Evolutionary conservation across 2,113 vertebrate species (phyloP).

Genomic region (Cynocephalus volans): DNA sequence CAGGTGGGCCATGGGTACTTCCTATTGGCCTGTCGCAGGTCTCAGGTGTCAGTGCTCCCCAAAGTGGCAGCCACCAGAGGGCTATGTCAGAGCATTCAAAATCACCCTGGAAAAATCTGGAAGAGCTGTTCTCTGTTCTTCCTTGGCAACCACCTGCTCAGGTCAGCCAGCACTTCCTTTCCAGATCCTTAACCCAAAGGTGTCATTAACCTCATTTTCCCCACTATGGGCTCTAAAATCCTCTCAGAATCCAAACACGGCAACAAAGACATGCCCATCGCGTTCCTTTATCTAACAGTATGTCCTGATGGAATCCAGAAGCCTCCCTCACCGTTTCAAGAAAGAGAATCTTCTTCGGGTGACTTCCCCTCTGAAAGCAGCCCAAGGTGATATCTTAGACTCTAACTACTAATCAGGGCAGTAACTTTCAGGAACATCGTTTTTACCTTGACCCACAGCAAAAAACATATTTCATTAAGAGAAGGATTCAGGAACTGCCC

Average conservation of each 20-base stretch:
- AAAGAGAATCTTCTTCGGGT: neutral
- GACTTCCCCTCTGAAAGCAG: neutral
- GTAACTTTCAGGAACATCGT: neutral
- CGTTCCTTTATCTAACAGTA: no score
- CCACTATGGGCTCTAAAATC: neutral
- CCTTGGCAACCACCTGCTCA: neutral
- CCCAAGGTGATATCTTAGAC: neutral
- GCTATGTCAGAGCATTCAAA: neutral
- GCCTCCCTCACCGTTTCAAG: neutral
- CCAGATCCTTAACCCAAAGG: neutral
- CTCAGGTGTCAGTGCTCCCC: neutral
- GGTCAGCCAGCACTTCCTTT: neutral
- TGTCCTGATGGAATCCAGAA: neutral
- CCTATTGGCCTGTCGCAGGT: neutral
- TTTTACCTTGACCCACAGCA: neutral
- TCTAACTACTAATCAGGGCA: neutral
- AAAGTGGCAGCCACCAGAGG: neutral
- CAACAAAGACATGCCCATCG: neutral
- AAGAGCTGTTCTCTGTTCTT: neutral
- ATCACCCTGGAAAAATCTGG: neutral
- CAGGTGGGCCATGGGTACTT: neutral
- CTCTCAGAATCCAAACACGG: neutral
- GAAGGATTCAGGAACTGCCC: neutral
- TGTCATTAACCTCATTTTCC: neutral
- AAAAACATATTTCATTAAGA: slow-evolving; percentile 28